Evolutionary conservation across 1,140 invertebrate genomes (phyloP).

Genomic region (Scaptomyza hsui): DNA sequence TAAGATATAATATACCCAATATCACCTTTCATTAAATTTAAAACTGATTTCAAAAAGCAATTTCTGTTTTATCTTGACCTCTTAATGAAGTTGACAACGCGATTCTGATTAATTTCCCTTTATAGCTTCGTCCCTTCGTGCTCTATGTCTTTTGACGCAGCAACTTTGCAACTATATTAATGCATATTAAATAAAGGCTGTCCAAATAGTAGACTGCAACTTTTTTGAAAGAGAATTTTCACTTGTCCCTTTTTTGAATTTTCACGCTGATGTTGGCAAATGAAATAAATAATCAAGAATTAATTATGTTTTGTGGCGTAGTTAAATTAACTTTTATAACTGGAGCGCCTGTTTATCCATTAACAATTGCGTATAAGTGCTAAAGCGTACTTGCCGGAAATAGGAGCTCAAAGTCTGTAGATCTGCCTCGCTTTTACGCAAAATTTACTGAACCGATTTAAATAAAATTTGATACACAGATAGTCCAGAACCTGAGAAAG

Average conservation of each 20-base stretch:
- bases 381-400: constrained; percentile 1
- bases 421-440: too few relatives aligned
- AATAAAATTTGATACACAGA: too few relatives aligned
- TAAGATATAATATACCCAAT: too few relatives aligned
- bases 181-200: constrained; percentile 23
- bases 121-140: too few relatives aligned
- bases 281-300: constrained; percentile 60
- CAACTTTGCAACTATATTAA: constrained; percentile 3
- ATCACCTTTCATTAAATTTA: too few relatives aligned
- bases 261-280: constrained; percentile 15
- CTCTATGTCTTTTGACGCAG: neutral
- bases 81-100: too few relatives aligned
- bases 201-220: neutral
- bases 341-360: constrained; percentile 25
- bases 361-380: constrained; percentile 32
- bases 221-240: neutral
- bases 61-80: too few relatives aligned
- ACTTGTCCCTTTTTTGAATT: constrained; percentile 15
- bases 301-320: constrained; percentile 52
- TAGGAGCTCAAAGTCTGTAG: constrained; percentile 13
- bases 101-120: too few relatives aligned
- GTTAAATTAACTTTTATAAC: constrained; percentile 48
- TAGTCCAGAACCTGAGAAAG: too few relatives aligned
- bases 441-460: too few relatives aligned
- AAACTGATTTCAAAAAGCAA: too few relatives aligned